Base-by-base conservation (phyloP, 2,113 vertebrate species). In the Limnothrissa miodon region DNA sequence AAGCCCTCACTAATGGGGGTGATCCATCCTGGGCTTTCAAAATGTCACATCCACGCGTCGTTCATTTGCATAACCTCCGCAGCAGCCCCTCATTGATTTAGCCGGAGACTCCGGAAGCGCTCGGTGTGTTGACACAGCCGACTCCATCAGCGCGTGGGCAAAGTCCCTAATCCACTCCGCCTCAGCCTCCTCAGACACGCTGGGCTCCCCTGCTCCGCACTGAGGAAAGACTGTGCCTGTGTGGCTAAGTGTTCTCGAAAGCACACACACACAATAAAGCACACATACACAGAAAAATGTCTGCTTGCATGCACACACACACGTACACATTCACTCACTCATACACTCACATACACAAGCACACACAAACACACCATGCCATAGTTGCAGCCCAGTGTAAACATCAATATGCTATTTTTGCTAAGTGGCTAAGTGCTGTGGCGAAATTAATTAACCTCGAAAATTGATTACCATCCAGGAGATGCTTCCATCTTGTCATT, bases 21-120 rank as follows among this genome's bases (percentile, higher is more conserved):
- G 90, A 94, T 94, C 92, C 92, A 95, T 95, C 91, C 87, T 91
- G 88, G 90, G 92, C 94, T 93, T 94, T 94, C 93, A 95, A 95
- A 95, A 95, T 94, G 94, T 94, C 94, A 94, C 92, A 92, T 91
- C 87, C 83, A 84, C 81, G 86, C 87, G 86, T 88, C 29, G 81
- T 91, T 92, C 90, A 94, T 95, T 95, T 95, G 92, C 93, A 95
- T 95, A 94, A 91, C 92, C 93, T 94, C 91, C 89, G 90, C 92
- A 93, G 90, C 88, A 56, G 4, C 51, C 51, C 19, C 51, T 21
- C 92, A 93, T 94, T 93, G 93, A 94, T 93, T 94, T 91, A 93
- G 90, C 87, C 83, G 9, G 48, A 78, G 88, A 90, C 92, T 90
- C 89, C 83, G 88, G 89, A 91, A 91, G 90, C 84, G 88, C 89